Evolutionary conservation across 2,797 vertebrate genomes (phyloP).

Genomic region (Aselliscus stoliczkanus): DNA sequence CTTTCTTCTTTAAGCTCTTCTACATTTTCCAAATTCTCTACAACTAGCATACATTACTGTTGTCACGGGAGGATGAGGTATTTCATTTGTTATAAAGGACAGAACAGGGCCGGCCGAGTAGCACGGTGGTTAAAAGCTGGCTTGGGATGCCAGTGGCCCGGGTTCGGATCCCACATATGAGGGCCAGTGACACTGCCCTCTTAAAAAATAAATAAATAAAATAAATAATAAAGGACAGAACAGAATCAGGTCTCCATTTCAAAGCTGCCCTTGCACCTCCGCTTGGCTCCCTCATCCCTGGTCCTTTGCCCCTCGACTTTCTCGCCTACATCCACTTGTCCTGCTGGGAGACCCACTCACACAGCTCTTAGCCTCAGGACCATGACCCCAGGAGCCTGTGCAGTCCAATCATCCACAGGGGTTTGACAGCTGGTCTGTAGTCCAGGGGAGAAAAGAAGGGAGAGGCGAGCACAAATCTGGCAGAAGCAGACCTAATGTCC

Average conservation of each 20-base stretch:
- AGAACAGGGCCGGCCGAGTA: too few relatives aligned
- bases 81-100: background rate
- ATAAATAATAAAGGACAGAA: background rate
- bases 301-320: background rate
- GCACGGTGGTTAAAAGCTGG: too few relatives aligned
- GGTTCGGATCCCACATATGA: too few relatives aligned
- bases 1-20: background rate
- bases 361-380: too few relatives aligned
- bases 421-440: background rate
- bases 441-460: too few relatives aligned
- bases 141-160: too few relatives aligned
- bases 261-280: background rate
- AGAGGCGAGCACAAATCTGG: too few relatives aligned
- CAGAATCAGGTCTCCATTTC: background rate
- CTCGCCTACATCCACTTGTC: background rate
- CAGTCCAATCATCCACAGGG: rapidly evolving
- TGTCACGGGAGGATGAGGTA: background rate
- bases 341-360: background rate
- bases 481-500: background rate
- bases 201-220: too few relatives aligned
- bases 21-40: background rate
- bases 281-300: background rate
- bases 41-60: too few relatives aligned
- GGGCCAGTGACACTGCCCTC: too few relatives aligned
- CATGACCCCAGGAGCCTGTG: background rate